phyloP scores from a whole-genome alignment of 2,113 vertebrate genomes.

The Podocnemis expansa region DNA sequence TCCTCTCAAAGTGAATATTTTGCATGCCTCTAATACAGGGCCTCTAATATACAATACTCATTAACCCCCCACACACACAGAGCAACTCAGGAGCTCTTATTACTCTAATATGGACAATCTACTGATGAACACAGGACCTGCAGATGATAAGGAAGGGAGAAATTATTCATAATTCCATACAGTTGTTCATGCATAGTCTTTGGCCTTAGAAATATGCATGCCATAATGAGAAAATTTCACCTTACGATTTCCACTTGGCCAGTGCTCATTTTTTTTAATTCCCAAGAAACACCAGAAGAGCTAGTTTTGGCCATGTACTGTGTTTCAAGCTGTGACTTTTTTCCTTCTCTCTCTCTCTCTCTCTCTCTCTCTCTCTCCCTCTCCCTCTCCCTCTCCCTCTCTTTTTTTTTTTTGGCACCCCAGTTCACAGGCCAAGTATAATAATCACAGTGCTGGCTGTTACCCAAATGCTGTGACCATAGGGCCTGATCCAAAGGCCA shows the following conservation, averaged over 20 bases:
- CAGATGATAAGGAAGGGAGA: not conserved
- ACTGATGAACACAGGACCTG: conserved; percentile 26
- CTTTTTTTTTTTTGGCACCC: not conserved
- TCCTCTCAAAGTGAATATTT: not conserved
- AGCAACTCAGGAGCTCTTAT: fast-evolving
- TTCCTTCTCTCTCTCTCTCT: too few species aligned
- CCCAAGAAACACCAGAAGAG: not conserved
- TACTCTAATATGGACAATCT: not conserved
- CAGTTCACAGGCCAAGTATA: not conserved
- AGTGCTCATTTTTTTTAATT: fast-evolving
- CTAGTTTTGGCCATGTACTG: not conserved
- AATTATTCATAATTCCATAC: not conserved
- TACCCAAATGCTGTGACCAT: not conserved
- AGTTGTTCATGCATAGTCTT: fast-evolving
- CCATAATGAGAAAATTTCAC: not conserved
- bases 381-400: too few species aligned
- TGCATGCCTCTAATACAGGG: not conserved
- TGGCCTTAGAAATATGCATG: fast-evolving
- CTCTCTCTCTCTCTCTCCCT: too few species aligned
- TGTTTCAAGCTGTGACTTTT: not conserved
- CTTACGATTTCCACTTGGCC: fast-evolving
- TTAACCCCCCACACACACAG: not conserved
- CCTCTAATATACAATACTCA: not conserved
- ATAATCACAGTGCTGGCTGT: not conserved
- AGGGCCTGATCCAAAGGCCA: not conserved